Base-by-base conservation (phyloP, 2,888 invertebrate genomes). In the Campoplex nolae region DNA sequence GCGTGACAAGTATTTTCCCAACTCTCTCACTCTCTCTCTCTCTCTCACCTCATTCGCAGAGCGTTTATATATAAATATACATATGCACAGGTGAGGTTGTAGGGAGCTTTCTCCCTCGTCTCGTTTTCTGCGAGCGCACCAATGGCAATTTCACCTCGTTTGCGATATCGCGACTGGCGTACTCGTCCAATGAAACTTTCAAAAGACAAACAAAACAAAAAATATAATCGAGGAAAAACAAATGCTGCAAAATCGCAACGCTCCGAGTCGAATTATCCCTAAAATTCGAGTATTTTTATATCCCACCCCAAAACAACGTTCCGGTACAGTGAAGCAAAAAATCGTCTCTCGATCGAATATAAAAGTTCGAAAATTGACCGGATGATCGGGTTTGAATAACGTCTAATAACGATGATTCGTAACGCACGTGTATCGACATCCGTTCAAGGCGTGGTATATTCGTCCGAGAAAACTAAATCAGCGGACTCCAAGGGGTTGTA, bases 1-100 rank as follows among this genome's bases (percentile, higher is more conserved):
- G 89, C 89, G 89, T 89, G 88, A 89, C 89, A 90, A 85, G 88
- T 83, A 71, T 84, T 80, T 76, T 87, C 88, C 89, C 58, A 38
- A 65, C 85, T 82, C 76, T 76, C 71, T 82, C 76, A 73, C 71
- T 67, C 51, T 38, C 35, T 76, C 78, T 38, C 70, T 58, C 73
- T 76, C 51, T 23, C 51, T 42, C 45, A 42, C 3, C 42, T 42
- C 42, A 9, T 42, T 42, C 42, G 42, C 9, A 42, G 9, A 42
- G 8, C 42, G 11, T 58, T 51, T 45, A 78, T 13, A 51, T 70
- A 71, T 8, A 32, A 51, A 65, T 32, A 78, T 13, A 51, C 56
- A 70, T 7, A 32, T 62, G 35, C 54, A 56, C 84, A 84, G 87
- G 87, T 84, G 75, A 87, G 62, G 78, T 45, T 11, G 45, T 11